Percentiles rank a stretch among this genome's conserved stretches.
Evolutionary conservation across 2,113 vertebrate species (phyloP).

Genomic region (Zosterops japonicus): DNA sequence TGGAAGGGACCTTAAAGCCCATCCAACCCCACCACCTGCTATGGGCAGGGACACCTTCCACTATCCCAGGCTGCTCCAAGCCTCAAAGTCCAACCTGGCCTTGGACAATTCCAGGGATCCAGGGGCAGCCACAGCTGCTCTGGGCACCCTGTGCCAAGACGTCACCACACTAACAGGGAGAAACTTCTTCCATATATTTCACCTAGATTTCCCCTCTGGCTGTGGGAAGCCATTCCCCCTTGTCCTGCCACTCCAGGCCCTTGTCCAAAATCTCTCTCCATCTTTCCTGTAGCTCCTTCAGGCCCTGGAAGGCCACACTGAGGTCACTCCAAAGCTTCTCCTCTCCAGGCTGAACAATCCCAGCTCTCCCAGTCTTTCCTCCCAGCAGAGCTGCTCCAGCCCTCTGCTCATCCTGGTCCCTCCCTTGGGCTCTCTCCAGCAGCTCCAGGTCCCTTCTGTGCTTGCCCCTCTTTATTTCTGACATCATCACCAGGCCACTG

Average conservation of each 20-base stretch:
- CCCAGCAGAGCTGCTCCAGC: background rate
- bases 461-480: background rate
- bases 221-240: background rate
- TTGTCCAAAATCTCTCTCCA: rapidly evolving
- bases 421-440: rapidly evolving
- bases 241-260: rapidly evolving
- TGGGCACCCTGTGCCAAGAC: background rate
- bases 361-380: background rate
- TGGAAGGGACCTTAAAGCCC: background rate
- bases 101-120: background rate
- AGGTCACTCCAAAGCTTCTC: background rate
- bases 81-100: background rate
- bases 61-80: background rate
- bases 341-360: background rate
- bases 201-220: background rate
- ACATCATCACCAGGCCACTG: background rate
- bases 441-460: background rate
- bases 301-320: rapidly evolving
- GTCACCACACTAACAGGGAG: background rate
- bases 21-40: too few species aligned
- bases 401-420: background rate
- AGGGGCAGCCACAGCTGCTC: background rate
- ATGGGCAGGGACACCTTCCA: background rate
- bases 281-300: rapidly evolving
- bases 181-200: background rate